Base-by-base conservation (phyloP, 2,797 vertebrate species). In the Pristis pectinata region DNA sequence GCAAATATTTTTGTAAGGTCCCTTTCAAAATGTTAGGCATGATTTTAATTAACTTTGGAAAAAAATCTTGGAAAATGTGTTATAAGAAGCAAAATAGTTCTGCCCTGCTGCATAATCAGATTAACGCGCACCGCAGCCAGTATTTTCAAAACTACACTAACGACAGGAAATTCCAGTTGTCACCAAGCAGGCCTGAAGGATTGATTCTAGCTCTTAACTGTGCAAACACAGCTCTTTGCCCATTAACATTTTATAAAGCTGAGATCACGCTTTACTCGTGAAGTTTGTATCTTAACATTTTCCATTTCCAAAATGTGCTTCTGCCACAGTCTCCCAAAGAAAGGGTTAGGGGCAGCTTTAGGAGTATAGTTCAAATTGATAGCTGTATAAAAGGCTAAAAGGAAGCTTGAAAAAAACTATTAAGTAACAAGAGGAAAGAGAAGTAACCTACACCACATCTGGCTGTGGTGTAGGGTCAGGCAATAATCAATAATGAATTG, bases 401-500 rank as follows among this genome's bases (percentile, higher is more conserved):
- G 91, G 70, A 74, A 44, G 27, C 44, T 34, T 49, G 61, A 72
- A 19, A 72, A 37, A 74, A 74, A 76, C 70, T 76, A 94, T 94
- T 94, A 94, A 76, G 70, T 94, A 94, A 94, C 92, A 94, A 91
- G 80, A 80, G 95, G 96, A 97, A 97, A 97, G 95, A 96, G 96
- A 95, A 97, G 96, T 97, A 96, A 95, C 95, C 96, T 96, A 95
- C 95, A 96, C 96, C 96, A 96, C 96, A 98, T 97, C 96, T 97
- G 96, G 96, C 96, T 96, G 95, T 95, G 96, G 96, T 95, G 95
- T 95, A 96, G 96, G 96, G 95, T 96, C 96, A 96, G 96, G 96
- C 96, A 96, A 95, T 95, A 96, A 97, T 98, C 97, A 97, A 97
- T 98, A 97, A 97, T 96, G 95, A 96, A 97, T 97, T 95, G 95